Conservation (phyloP, 2,888 invertebrate species). For the Dendrolimus pini region DNA sequence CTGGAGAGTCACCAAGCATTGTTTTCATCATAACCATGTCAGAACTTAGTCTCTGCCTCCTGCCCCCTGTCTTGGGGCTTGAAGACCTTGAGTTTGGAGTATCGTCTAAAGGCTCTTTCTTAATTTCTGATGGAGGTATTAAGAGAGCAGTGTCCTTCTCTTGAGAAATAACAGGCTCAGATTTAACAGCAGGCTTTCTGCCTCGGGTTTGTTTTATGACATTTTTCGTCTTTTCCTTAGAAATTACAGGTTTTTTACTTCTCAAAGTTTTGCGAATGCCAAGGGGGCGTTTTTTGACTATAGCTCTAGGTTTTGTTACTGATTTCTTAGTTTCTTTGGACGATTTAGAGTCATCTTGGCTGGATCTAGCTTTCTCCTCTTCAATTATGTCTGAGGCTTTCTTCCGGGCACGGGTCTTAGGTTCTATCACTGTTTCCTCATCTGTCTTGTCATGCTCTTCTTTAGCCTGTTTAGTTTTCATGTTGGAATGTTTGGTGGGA, state of each 20-base stretch:
- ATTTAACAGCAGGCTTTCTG: slow-evolving; percentile 50
- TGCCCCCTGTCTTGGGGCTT: slow-evolving; percentile 63
- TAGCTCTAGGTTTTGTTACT: slow-evolving; percentile 52
- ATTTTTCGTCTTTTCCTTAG: slow-evolving; percentile 56
- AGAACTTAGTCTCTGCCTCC: slow-evolving; percentile 59
- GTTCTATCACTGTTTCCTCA: slow-evolving; percentile 60
- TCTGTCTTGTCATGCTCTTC: slow-evolving; percentile 65
- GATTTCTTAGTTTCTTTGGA: slow-evolving; percentile 61
- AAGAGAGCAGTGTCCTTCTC: slow-evolving; percentile 54
- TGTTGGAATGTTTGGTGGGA: slow-evolving; percentile 71
- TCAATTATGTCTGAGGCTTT: slow-evolving; percentile 59
- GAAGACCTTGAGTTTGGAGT: slow-evolving; percentile 63
- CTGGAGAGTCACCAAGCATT: slow-evolving; percentile 55
- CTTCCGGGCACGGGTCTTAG: slow-evolving; percentile 68
- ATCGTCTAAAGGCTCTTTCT: slow-evolving; percentile 64
- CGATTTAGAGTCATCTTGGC: slow-evolving; percentile 62
- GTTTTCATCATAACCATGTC: slow-evolving; percentile 70
- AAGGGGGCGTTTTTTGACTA: slow-evolving; percentile 62
- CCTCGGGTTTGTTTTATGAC: slow-evolving; percentile 50
- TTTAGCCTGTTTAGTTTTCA: slow-evolving; percentile 71
- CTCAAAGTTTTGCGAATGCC: slow-evolving; percentile 65
- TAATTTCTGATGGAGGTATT: slow-evolving; percentile 63
- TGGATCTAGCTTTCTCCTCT: slow-evolving; percentile 51
- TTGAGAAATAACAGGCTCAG: slow-evolving; percentile 44
- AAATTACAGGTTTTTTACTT: slow-evolving; percentile 50